Percentiles rank a stretch among this genome's conserved stretches.
Evolutionary conservation across 1,140 invertebrate genomes (phyloP).

Genomic region (Drosophila baimaii): DNA sequence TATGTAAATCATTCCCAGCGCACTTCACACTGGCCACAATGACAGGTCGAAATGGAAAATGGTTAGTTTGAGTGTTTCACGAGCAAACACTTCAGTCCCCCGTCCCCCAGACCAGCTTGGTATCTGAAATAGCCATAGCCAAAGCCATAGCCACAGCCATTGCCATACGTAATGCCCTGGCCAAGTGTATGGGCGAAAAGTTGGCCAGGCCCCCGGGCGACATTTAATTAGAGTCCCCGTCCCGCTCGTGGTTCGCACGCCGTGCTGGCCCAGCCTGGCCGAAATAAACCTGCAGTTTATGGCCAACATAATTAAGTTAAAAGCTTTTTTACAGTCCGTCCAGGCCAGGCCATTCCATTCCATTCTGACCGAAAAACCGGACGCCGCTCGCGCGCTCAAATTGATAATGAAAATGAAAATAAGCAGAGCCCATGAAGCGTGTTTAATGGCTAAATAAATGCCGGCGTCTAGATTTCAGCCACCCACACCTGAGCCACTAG

Average conservation of each 20-base stretch:
- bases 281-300: slow-evolving; percentile 82
- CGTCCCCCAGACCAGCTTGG: slow-evolving; percentile 1
- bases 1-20: slow-evolving; percentile 77
- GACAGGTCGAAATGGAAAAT: slow-evolving; percentile 74
- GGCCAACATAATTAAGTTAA: slow-evolving; percentile 83
- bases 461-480: slow-evolving; percentile 54
- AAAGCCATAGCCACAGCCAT: slow-evolving; percentile 6
- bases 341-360: background rate
- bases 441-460: slow-evolving; percentile 82
- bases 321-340: slow-evolving; percentile 76
- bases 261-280: slow-evolving; percentile 22
- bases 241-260: slow-evolving; percentile 58
- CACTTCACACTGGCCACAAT: slow-evolving; percentile 75
- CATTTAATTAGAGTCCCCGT: slow-evolving; percentile 76
- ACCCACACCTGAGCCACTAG: slow-evolving; percentile 54
- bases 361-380: slow-evolving; percentile 25
- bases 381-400: slow-evolving; percentile 62
- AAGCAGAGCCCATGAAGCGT: slow-evolving; percentile 77
- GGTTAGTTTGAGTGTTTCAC: slow-evolving; percentile 77
- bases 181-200: slow-evolving; percentile 36
- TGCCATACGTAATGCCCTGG: slow-evolving; percentile 18
- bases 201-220: slow-evolving; percentile 66
- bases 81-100: slow-evolving; percentile 70
- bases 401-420: slow-evolving; percentile 83
- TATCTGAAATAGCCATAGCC: slow-evolving; percentile 29